These are phyloP conservation scores for Drosophila parvula DNA, from an alignment of 1,140 invertebrate genomes.

Conservation along the genomic window DNA sequence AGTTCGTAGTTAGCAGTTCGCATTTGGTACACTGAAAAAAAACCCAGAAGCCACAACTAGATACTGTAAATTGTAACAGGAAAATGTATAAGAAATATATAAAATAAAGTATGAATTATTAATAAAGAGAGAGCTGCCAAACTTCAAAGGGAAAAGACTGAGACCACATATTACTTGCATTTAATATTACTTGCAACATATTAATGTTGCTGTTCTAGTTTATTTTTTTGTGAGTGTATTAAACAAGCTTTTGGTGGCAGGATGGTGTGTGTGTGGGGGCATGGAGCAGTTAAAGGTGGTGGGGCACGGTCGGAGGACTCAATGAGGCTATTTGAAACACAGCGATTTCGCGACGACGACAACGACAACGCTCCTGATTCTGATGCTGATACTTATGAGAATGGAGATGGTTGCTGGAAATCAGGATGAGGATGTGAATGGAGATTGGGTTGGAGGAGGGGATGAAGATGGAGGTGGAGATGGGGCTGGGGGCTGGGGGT, in stretches of 20 bases:
- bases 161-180: too few species aligned
- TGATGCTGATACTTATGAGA: constrained; percentile 50
- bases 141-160: too few species aligned
- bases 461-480: neutral
- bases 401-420: constrained; percentile 43
- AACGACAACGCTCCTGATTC: constrained; percentile 37
- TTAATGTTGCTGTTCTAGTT: neutral
- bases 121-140: too few species aligned
- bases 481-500: neutral
- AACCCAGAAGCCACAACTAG: too few species aligned
- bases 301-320: constrained; percentile 34
- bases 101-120: neutral
- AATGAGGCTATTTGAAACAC: constrained; percentile 78
- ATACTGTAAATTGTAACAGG: too few species aligned
- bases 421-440: constrained; percentile 28
- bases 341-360: constrained; percentile 72
- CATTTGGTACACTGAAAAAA: constrained; percentile 9
- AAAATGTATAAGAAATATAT: too few species aligned
- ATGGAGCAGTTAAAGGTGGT: constrained; percentile 22
- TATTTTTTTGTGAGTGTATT: constrained; percentile 15
- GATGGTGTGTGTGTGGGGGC: neutral
- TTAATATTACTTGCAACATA: too few species aligned
- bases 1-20: constrained; percentile 11
- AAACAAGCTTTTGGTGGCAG: constrained; percentile 3
- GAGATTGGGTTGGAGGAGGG: constrained; percentile 33